phyloP scores from a whole-genome alignment of 2,888 invertebrate genomes.

The Amphipoea lucens region DNA sequence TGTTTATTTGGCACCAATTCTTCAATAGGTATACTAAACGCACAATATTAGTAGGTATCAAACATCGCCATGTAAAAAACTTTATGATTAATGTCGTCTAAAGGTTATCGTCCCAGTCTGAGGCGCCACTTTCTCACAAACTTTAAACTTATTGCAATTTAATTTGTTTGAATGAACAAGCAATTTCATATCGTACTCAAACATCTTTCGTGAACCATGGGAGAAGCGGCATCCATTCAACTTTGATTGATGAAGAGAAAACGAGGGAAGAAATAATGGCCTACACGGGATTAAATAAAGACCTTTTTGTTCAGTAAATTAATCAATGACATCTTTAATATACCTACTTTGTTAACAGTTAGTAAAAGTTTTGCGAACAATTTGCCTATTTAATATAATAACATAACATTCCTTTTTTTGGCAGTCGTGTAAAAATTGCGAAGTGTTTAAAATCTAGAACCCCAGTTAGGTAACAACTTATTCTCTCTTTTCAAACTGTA shows the following conservation, averaged over 20 bases:
- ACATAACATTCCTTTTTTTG: background rate
- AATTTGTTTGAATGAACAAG: conserved; percentile 66
- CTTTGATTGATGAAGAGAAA: conserved; percentile 67
- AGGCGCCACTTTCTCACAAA: conserved; percentile 47
- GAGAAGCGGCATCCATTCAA: conserved; percentile 55
- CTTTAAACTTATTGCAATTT: conserved; percentile 61
- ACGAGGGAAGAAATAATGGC: conserved; percentile 46
- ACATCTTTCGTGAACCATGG: conserved; percentile 50
- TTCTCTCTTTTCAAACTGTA: conserved; percentile 22
- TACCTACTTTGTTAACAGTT: background rate
- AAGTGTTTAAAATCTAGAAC: background rate
- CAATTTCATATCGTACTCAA: conserved; percentile 57
- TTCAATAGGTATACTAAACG: background rate
- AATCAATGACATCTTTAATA: conserved; percentile 42
- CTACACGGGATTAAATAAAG: conserved; percentile 35
- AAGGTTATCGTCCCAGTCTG: conserved; percentile 50
- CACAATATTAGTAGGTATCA: background rate
- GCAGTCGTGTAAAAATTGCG: background rate
- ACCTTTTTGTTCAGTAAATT: conserved; percentile 45
- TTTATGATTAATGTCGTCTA: conserved; percentile 16
- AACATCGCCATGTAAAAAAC: background rate
- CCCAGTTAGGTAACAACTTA: conserved; percentile 29
- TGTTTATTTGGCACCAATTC: background rate
- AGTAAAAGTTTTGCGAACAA: conserved; percentile 28
- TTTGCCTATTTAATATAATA: background rate